Base-by-base conservation (phyloP, 2,797 vertebrate genomes). In the Intellagama lesueurii region DNA sequence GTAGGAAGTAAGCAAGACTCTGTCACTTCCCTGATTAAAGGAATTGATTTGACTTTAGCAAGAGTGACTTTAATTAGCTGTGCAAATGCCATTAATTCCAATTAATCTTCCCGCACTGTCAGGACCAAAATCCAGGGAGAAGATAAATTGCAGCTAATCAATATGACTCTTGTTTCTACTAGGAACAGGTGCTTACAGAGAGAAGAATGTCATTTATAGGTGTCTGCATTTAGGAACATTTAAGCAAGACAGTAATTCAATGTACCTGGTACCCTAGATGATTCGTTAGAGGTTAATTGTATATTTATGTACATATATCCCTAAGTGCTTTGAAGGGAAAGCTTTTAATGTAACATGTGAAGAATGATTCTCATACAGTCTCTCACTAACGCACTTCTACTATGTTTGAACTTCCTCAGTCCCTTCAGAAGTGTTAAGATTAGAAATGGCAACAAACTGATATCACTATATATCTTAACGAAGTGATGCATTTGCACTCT, bases 61-160 rank as follows among this genome's bases (percentile, higher is more conserved):
- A 97, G 95, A 96, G 93, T 96, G 96, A 95, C 95, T 97, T 97
- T 97, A 97, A 97, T 97, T 97, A 97, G 96, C 95, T 96, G 95
- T 96, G 95, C 95, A 97, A 97, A 97, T 96, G 95, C 91, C 95
- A 95, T 96, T 97, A 97, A 97, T 97, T 96, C 96, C 92, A 96
- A 96, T 97, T 97, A 97, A 97, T 97, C 96, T 96, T 95, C 94
- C 96, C 94, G 93, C 60, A 92, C 85, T 96, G 95, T 95, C 96
- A 96, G 93, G 96, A 96, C 94, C 94, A 95, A 95, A 96, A 95
- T 96, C 93, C 94, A 94, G 90, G 83, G 93, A 96, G 95, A 96
- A 97, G 96, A 96, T 95, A 97, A 96, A 97, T 96, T 95, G 92
- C 91, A 92, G 93, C 86, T 95, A 97, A 97, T 97, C 97, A 96